These are phyloP conservation scores for Drosophila asahinai DNA, from an alignment of 1,140 invertebrate genomes.

Conservation along the genomic window DNA sequence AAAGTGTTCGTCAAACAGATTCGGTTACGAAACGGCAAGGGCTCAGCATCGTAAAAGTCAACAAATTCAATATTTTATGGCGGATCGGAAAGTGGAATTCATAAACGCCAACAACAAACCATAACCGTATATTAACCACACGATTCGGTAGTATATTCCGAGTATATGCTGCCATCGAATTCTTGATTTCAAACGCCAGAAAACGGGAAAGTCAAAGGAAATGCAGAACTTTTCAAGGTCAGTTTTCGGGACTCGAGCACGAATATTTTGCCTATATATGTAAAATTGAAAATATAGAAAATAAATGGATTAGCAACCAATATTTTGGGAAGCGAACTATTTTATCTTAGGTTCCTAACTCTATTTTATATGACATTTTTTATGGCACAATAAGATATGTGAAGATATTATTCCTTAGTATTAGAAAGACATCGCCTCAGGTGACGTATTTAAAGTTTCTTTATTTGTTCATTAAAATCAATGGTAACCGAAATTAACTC, in stretches of 20 bases:
- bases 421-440: too few species aligned
- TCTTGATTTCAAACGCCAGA: slow-evolving; percentile 43
- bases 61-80: slow-evolving; percentile 58
- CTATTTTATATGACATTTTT: too few species aligned
- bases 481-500: slow-evolving; percentile 2
- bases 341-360: too few species aligned
- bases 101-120: slow-evolving; percentile 48
- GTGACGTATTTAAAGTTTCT: background rate
- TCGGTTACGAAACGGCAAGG: slow-evolving; percentile 54
- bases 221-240: slow-evolving; percentile 70
- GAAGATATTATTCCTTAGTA: too few species aligned
- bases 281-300: too few species aligned
- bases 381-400: too few species aligned
- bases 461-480: background rate
- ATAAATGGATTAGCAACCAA: too few species aligned
- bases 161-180: slow-evolving; percentile 29
- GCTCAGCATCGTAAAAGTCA: slow-evolving; percentile 67
- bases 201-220: slow-evolving; percentile 61
- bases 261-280: background rate
- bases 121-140: slow-evolving; percentile 41
- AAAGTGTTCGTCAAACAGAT: slow-evolving; percentile 72
- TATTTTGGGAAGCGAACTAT: too few species aligned
- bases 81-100: slow-evolving; percentile 32
- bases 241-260: slow-evolving; percentile 4
- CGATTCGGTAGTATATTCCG: slow-evolving; percentile 36